Conservation (phyloP, 2,797 vertebrate species). For the Saxicola maurus region DNA sequence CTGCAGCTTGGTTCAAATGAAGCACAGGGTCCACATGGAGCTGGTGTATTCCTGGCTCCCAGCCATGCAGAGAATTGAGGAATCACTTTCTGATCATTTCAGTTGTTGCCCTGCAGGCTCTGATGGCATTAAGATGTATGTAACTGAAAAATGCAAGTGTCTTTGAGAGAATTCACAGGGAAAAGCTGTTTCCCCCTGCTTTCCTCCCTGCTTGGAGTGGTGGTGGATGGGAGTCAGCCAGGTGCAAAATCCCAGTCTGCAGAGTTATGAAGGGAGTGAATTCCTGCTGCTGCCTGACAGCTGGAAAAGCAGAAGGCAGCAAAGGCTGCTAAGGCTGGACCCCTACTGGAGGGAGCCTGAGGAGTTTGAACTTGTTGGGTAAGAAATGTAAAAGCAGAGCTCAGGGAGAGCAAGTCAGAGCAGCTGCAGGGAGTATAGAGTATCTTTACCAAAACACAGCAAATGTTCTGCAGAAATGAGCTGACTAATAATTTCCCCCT, state of each 20-base stretch:
- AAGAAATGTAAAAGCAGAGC: not conserved
- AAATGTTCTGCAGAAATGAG: slow-evolving; percentile 20
- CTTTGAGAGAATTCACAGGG: not conserved
- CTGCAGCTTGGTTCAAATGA: not conserved
- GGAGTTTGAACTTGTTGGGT: not conserved
- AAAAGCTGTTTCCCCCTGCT: not conserved
- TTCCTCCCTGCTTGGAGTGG: accelerated
- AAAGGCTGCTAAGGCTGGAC: not conserved
- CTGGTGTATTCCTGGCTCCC: not conserved
- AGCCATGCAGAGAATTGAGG: accelerated
- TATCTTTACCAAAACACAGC: not conserved
- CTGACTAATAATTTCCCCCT: not conserved
- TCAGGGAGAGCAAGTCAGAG: not conserved
- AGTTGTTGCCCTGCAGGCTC: not conserved
- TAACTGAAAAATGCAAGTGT: not conserved
- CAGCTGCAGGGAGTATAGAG: slow-evolving; percentile 1
- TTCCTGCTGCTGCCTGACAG: not conserved
- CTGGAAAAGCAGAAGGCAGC: not conserved
- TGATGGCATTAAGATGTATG: not conserved
- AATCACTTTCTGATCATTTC: not conserved
- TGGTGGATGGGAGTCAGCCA: not conserved
- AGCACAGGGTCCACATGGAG: not conserved
- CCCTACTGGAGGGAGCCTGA: not conserved
- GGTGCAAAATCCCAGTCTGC: not conserved
- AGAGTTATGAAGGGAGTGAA: not conserved